Evolutionary conservation across 2,797 vertebrate species (phyloP).

Genomic region (Gymnothorax reevesii): DNA sequence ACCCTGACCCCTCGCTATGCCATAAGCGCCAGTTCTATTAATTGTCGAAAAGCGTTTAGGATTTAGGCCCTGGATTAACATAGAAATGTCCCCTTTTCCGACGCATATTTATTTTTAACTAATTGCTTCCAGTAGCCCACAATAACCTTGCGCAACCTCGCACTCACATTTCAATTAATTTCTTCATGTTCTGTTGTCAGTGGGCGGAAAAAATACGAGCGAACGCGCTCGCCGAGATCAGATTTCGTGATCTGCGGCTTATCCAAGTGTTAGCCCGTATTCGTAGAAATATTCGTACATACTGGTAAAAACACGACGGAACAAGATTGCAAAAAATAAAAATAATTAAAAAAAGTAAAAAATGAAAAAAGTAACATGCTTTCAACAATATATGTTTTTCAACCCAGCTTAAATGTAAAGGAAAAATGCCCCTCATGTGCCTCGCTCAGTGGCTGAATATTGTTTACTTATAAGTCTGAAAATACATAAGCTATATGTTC

Average conservation of each 20-base stretch:
- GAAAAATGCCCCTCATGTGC: background rate
- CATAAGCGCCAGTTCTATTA: conserved; percentile 47
- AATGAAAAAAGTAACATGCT: background rate
- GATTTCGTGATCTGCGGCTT: background rate
- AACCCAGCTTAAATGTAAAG: background rate
- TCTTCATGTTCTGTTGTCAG: conserved; percentile 16
- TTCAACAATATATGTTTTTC: background rate
- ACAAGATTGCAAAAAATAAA: background rate
- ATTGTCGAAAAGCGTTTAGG: conserved; percentile 52
- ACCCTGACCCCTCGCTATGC: conserved; percentile 79
- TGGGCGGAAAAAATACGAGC: conserved; percentile 1
- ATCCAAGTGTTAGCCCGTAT: background rate
- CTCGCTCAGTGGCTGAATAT: background rate
- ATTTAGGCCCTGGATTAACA: conserved; percentile 41
- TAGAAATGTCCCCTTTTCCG: conserved; percentile 14
- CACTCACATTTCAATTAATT: conserved; percentile 22
- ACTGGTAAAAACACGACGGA: background rate
- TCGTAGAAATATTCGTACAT: background rate
- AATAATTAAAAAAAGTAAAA: background rate
- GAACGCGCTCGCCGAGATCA: background rate
- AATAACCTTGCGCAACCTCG: conserved; percentile 36
- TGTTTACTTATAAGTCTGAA: background rate
- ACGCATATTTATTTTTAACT: conserved; percentile 32
- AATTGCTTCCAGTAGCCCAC: conserved; percentile 30
- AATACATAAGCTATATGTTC: background rate